phyloP scores from a whole-genome alignment of 2,113 vertebrate species.

The Cinclus cinclus region DNA sequence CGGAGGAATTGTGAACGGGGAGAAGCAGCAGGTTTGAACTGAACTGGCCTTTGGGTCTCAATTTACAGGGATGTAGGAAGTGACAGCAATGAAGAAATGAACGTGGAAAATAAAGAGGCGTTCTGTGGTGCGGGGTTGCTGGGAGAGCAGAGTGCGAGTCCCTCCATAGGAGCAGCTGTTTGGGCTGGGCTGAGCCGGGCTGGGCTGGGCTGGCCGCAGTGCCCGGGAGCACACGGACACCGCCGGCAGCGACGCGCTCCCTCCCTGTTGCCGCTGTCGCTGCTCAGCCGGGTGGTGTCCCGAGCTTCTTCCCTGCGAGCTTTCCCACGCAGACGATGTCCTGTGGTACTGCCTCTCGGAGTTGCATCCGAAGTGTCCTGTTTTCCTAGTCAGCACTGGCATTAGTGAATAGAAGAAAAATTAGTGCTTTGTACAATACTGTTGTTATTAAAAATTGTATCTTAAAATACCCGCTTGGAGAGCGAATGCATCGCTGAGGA shows the following conservation, averaged over 20 bases:
- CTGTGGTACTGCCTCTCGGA: neutral
- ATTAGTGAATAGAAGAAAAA: neutral
- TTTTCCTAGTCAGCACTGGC: neutral
- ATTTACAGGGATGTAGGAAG: neutral
- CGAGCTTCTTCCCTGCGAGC: neutral
- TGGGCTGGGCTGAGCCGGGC: neutral
- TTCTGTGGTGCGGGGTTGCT: fast-evolving
- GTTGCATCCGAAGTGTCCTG: neutral
- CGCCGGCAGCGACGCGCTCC: fast-evolving
- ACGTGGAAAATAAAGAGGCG: neutral
- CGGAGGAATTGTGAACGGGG: neutral
- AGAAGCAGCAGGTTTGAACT: neutral
- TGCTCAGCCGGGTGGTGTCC: neutral
- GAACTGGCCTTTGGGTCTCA: neutral
- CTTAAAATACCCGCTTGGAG: neutral
- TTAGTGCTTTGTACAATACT: neutral
- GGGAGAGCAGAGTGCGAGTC: neutral
- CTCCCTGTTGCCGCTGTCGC: neutral
- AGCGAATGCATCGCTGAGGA: neutral
- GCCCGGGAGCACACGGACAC: fast-evolving
- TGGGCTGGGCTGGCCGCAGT: fast-evolving
- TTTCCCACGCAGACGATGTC: fast-evolving
- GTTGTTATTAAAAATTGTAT: neutral
- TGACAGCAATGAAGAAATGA: neutral
- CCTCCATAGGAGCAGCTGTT: fast-evolving